Percentiles rank a stretch among this genome's conserved stretches.
Conservation (phyloP, 2,888 invertebrate genomes). For the Scaptomyza tumidula region DNA sequence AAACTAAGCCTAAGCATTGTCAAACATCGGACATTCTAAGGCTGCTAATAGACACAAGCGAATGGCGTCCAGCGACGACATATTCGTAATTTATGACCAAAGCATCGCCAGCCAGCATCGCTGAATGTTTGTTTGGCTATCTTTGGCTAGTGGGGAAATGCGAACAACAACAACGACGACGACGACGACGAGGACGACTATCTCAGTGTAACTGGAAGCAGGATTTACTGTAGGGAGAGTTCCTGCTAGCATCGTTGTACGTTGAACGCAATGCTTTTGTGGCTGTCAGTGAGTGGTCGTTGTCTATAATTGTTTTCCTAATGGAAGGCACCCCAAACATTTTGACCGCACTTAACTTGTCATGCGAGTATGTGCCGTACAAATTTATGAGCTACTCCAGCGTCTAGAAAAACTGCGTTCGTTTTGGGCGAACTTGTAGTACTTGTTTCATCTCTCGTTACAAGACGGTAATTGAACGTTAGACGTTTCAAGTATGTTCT, state of each 20-base stretch:
- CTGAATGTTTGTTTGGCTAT: slow-evolving; percentile 60
- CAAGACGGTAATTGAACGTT: background rate
- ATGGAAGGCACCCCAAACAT: slow-evolving; percentile 70
- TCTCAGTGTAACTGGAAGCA: slow-evolving; percentile 19
- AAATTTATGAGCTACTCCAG: slow-evolving; percentile 60
- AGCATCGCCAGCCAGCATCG: slow-evolving; percentile 44
- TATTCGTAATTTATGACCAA: slow-evolving; percentile 77
- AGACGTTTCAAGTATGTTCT: background rate
- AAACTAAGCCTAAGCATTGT: slow-evolving; percentile 67
- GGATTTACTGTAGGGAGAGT: slow-evolving; percentile 5
- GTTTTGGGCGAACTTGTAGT: slow-evolving; percentile 1
- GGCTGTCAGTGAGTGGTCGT: slow-evolving; percentile 66
- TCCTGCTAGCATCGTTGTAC: slow-evolving; percentile 17
- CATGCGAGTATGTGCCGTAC: slow-evolving; percentile 63
- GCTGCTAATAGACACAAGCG: slow-evolving; percentile 82
- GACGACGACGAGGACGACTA: slow-evolving; percentile 8
- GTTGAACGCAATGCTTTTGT: slow-evolving; percentile 47
- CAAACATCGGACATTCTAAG: slow-evolving; percentile 80
- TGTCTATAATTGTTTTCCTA: slow-evolving; percentile 77
- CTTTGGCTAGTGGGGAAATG: slow-evolving; percentile 33
- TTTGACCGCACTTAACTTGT: slow-evolving; percentile 77
- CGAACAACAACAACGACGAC: slow-evolving; percentile 15
- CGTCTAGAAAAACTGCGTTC: slow-evolving; percentile 2
- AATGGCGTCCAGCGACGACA: slow-evolving; percentile 70
- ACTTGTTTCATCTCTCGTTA: slow-evolving; percentile 1